phyloP scores from a whole-genome alignment of 2,888 invertebrate species.

The Drosophila heteroneura region DNA sequence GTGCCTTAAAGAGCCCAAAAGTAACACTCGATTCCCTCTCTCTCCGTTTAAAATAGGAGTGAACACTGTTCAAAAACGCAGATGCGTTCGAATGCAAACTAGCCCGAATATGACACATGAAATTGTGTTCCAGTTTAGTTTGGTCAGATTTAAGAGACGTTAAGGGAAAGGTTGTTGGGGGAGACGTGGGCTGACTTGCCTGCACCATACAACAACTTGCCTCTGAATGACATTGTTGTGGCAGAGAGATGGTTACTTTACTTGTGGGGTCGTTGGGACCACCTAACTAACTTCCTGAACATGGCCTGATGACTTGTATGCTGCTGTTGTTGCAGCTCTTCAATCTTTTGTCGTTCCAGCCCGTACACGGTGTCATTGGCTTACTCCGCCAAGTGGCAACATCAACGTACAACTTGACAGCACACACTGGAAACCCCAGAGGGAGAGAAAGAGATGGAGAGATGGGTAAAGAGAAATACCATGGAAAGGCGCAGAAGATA shows the following conservation, averaged over 20 bases:
- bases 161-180: not conserved
- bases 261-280: constrained; percentile 42
- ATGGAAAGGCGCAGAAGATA: constrained; percentile 43
- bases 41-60: constrained; percentile 21
- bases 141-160: constrained; percentile 30
- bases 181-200: constrained; percentile 5
- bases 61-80: constrained; percentile 24
- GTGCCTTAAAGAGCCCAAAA: constrained; percentile 54
- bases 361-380: constrained; percentile 70
- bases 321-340: constrained; percentile 45
- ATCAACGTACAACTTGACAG: constrained; percentile 42
- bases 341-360: constrained; percentile 69
- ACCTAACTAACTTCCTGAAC: constrained; percentile 78
- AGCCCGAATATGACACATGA: constrained; percentile 10
- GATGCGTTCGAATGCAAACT: constrained; percentile 49
- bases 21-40: constrained; percentile 42
- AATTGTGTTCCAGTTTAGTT: constrained; percentile 20
- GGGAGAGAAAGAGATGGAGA: not conserved
- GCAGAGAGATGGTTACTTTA: constrained; percentile 36
- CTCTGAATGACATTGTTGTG: constrained; percentile 72
- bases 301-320: constrained; percentile 76
- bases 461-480: not conserved
- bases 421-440: not conserved
- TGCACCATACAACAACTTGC: constrained; percentile 60
- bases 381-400: constrained; percentile 65